A percentile compares a stretch with the other conserved stretches of the same genome.
phyloP scores from a whole-genome alignment of 2,797 vertebrate species.

The Bradypus variegatus region DNA sequence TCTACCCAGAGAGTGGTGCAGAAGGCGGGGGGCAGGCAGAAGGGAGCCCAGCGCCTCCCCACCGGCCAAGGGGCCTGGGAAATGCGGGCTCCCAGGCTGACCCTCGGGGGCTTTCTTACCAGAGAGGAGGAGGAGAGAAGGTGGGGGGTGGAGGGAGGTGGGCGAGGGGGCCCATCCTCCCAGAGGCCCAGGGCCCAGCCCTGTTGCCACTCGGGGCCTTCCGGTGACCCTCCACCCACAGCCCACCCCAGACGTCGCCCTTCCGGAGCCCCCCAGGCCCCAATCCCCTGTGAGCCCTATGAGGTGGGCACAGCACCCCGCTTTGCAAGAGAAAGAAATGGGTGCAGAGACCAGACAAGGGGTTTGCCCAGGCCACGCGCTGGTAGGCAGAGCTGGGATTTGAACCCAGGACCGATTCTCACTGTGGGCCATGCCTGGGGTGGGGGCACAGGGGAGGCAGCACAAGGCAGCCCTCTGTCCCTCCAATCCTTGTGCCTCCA shows the following conservation, averaged over 20 bases:
- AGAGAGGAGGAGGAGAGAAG: background rate
- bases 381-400: background rate
- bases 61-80: background rate
- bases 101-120: background rate
- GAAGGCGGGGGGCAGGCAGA: background rate
- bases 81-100: background rate
- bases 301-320: background rate
- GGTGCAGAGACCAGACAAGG: background rate
- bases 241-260: background rate
- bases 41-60: fast-evolving
- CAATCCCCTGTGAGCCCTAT: fast-evolving
- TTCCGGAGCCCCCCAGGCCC: too few relatives aligned
- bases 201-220: background rate
- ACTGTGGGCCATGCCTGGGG: background rate
- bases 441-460: background rate
- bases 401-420: background rate
- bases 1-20: too few relatives aligned
- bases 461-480: background rate
- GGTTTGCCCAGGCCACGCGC: background rate
- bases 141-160: background rate
- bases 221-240: background rate
- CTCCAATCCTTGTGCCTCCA: background rate
- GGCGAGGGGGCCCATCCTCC: background rate
- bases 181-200: background rate
- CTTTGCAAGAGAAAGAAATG: background rate